Conservation (phyloP, 2,888 invertebrate genomes). For the Camptogramma bilineatum region DNA sequence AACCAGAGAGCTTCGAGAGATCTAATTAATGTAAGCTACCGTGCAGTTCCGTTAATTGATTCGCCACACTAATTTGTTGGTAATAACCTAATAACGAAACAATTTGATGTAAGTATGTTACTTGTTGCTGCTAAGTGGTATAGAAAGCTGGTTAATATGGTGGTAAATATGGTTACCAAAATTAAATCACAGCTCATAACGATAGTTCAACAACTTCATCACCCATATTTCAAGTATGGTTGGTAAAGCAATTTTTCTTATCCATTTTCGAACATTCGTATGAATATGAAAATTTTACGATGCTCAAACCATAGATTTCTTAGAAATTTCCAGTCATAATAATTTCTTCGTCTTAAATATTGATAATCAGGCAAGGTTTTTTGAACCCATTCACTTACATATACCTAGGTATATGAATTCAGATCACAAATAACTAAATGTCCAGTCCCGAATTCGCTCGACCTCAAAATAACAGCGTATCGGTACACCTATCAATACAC, state of each 20-base stretch:
- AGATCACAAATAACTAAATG: constrained; percentile 5
- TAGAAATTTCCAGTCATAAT: too few relatives aligned
- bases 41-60: constrained; percentile 73
- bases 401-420: not conserved
- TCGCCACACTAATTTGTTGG: constrained; percentile 69
- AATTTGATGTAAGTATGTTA: constrained; percentile 54
- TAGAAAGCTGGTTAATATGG: too few relatives aligned
- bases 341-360: too few relatives aligned
- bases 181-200: too few relatives aligned
- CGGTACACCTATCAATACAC: constrained; percentile 65
- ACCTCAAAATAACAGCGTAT: constrained; percentile 46
- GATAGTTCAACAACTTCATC: too few relatives aligned
- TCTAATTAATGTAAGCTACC: constrained; percentile 78
- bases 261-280: too few relatives aligned
- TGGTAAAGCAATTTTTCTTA: too few relatives aligned
- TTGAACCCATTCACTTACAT: not conserved
- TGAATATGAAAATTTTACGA: too few relatives aligned
- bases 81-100: constrained; percentile 62
- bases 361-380: not conserved
- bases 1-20: constrained; percentile 65
- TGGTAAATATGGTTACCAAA: too few relatives aligned
- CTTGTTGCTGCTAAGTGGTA: not conserved
- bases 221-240: not conserved
- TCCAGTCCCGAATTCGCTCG: constrained; percentile 29
- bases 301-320: too few relatives aligned